Evolutionary conservation across 2,797 vertebrate species (phyloP).

Genomic region (Myioborus miniatus): DNA sequence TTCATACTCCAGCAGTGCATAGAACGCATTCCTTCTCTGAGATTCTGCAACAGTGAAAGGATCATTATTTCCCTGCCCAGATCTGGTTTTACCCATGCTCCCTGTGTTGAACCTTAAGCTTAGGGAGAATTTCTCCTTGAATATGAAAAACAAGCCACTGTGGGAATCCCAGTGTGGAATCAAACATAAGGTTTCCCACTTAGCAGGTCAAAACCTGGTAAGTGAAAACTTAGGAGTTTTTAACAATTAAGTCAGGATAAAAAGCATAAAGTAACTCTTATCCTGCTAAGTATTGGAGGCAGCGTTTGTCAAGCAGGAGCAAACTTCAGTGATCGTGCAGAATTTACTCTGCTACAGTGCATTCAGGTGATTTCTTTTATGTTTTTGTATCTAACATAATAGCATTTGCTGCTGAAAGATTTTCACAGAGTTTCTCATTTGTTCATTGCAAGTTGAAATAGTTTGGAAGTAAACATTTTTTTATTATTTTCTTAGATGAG

Average conservation of each 20-base stretch:
- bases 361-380: not conserved
- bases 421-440: not conserved
- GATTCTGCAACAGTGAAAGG: not conserved
- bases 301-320: not conserved
- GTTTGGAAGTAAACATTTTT: not conserved
- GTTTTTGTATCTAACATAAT: not conserved
- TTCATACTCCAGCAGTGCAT: not conserved
- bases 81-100: not conserved
- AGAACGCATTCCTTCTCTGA: not conserved
- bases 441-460: not conserved
- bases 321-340: not conserved
- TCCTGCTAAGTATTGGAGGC: not conserved
- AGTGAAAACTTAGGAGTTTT: not conserved
- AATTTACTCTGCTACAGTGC: not conserved
- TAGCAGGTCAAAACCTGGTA: not conserved
- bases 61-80: not conserved
- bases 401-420: not conserved
- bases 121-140: not conserved
- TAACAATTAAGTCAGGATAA: not conserved
- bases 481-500: not conserved
- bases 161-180: not conserved
- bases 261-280: not conserved
- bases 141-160: not conserved
- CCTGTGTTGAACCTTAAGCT: not conserved
- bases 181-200: not conserved